Conservation (phyloP, 2,113 vertebrate genomes). For the Aphelocoma coerulescens region DNA sequence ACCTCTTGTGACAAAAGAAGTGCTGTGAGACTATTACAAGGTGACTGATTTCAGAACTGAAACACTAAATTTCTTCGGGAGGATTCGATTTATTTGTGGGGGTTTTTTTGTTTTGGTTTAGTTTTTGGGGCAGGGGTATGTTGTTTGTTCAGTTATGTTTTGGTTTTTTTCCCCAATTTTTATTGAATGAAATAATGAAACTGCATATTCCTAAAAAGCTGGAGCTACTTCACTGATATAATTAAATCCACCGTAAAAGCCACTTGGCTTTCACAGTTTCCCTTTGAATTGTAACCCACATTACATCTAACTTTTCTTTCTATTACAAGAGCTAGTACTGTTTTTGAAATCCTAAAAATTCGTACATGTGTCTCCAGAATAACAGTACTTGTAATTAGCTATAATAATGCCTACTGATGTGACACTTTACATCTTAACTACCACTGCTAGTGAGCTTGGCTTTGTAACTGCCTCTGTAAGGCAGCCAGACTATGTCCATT, state of each 20-base stretch:
- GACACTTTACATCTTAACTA: background rate
- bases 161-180: background rate
- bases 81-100: background rate
- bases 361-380: background rate
- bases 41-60: background rate
- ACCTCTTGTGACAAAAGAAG: background rate
- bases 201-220: background rate
- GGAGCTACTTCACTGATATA: background rate
- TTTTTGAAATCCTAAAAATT: background rate
- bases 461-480: background rate
- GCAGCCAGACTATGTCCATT: background rate
- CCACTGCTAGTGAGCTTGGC: background rate
- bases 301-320: background rate
- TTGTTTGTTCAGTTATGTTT: background rate
- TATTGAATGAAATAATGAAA: background rate
- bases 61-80: background rate
- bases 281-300: background rate
- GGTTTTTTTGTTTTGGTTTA: background rate
- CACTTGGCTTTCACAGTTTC: background rate
- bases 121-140: accelerated
- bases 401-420: background rate
- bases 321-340: background rate
- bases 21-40: background rate
- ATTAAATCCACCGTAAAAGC: background rate
- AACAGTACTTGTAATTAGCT: background rate